Conservation (phyloP, 2,113 vertebrate species). For the Taurulus bubalis region DNA sequence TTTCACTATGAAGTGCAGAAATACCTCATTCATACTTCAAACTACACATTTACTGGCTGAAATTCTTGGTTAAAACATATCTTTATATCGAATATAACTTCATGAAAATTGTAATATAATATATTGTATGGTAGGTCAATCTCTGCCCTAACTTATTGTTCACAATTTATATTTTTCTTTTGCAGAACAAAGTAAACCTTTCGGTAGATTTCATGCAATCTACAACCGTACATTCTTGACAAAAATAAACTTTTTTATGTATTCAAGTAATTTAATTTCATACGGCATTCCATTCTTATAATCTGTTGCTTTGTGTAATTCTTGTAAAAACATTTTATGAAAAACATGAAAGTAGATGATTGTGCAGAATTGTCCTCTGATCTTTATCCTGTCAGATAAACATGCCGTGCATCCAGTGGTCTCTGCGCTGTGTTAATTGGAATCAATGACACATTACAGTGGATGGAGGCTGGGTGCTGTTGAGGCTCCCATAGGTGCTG, state of each 20-base stretch:
- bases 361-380: background rate
- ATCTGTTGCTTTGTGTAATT: background rate
- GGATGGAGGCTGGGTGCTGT: slow-evolving; percentile 1
- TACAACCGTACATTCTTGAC: background rate
- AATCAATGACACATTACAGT: slow-evolving; percentile 9
- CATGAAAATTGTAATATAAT: background rate
- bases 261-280: background rate
- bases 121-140: background rate
- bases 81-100: background rate
- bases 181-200: background rate
- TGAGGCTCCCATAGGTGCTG: slow-evolving; percentile 19
- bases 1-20: background rate
- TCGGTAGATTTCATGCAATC: background rate
- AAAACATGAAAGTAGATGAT: background rate
- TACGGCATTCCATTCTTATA: background rate
- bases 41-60: background rate
- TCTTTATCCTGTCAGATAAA: background rate
- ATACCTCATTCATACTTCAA: background rate
- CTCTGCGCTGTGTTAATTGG: slow-evolving; percentile 5
- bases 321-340: background rate
- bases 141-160: background rate
- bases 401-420: background rate
- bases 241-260: background rate
- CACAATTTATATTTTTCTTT: background rate
- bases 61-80: background rate